phyloP scores from a whole-genome alignment of 2,888 invertebrate species.

The Mamestra brassicae region DNA sequence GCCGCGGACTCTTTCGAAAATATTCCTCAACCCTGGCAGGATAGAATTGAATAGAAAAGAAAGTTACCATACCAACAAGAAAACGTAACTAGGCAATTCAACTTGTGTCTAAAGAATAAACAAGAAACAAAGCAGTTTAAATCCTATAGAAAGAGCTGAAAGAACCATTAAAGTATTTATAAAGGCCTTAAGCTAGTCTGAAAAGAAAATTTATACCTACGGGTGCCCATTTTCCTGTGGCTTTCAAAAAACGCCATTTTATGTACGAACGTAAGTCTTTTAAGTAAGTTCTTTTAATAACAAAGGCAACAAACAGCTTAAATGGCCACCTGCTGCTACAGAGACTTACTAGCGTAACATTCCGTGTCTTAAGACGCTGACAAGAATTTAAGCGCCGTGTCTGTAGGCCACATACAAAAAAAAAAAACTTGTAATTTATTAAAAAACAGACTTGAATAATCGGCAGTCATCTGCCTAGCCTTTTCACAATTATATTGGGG shows the following conservation, averaged over 20 bases:
- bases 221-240: slow-evolving; percentile 39
- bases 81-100: not conserved
- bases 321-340: slow-evolving; percentile 55
- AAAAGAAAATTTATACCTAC: slow-evolving; percentile 43
- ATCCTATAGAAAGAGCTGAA: slow-evolving; percentile 24
- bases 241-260: slow-evolving; percentile 48
- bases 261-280: slow-evolving; percentile 31
- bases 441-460: too few relatives aligned
- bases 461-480: too few relatives aligned
- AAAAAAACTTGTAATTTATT: not conserved
- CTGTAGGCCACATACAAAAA: too few relatives aligned
- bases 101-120: not conserved
- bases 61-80: not conserved
- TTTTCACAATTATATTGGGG: too few relatives aligned
- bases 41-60: not conserved
- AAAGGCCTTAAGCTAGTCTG: slow-evolving; percentile 33
- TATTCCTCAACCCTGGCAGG: too few relatives aligned
- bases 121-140: slow-evolving; percentile 4
- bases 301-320: slow-evolving; percentile 49
- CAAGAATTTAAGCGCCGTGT: not conserved
- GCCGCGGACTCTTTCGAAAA: too few relatives aligned
- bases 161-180: slow-evolving; percentile 41
- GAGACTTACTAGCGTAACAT: slow-evolving; percentile 46
- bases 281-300: slow-evolving; percentile 54
- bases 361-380: not conserved